Percentiles rank a stretch among this genome's conserved stretches.
These are phyloP conservation scores for Oxyura jamaicensis DNA, from an alignment of 2,113 vertebrate species.

Conservation along the genomic window DNA sequence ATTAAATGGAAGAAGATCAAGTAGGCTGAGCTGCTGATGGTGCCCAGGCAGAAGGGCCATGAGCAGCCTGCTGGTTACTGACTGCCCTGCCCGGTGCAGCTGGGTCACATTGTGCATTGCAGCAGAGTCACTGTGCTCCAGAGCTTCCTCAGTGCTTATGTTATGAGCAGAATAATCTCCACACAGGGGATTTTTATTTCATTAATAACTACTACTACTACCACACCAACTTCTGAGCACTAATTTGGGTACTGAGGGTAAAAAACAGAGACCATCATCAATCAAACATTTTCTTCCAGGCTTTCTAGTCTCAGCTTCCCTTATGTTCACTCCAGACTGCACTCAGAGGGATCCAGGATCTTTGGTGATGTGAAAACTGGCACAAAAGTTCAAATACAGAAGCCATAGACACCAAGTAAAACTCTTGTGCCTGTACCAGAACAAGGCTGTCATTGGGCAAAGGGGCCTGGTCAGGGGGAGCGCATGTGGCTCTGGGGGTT, in stretches of 20 bases:
- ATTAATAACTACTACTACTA: not conserved
- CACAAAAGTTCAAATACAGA: not conserved
- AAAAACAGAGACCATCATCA: not conserved
- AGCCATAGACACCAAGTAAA: accelerated
- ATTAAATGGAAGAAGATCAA: not conserved
- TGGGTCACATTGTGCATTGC: not conserved
- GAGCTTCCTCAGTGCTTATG: not conserved
- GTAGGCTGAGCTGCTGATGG: not conserved
- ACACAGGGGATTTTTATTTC: not conserved
- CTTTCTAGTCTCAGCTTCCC: not conserved
- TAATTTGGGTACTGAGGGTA: not conserved
- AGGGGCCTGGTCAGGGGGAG: not conserved
- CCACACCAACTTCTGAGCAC: not conserved
- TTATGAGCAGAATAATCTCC: not conserved
- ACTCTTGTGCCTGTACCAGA: too few relatives aligned
- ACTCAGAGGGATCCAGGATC: not conserved
- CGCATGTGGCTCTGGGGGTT: accelerated
- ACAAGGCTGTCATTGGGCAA: not conserved
- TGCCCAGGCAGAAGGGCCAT: not conserved
- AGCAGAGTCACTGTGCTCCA: not conserved
- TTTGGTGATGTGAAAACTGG: not conserved
- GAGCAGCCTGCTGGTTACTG: not conserved
- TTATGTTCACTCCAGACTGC: not conserved
- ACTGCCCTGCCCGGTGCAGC: not conserved
- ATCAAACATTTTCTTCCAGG: not conserved